Evolutionary conservation across 2,797 vertebrate species (phyloP).

Genomic region (Sternotherus odoratus): DNA sequence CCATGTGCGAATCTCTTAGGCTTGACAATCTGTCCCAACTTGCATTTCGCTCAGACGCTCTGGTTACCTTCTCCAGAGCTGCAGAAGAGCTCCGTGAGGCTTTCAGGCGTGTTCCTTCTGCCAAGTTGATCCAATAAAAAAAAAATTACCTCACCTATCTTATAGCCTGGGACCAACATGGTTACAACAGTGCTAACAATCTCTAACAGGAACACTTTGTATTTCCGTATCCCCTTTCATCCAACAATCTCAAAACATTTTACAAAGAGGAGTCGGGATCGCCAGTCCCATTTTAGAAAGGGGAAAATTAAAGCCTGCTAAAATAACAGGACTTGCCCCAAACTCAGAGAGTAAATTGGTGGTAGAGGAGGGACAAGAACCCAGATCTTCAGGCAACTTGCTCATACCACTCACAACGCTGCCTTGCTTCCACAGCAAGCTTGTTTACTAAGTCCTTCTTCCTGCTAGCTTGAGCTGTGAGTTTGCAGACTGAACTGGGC

Average conservation of each 20-base stretch:
- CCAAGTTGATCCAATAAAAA: not conserved
- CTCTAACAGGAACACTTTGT: not conserved
- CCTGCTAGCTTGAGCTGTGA: not conserved
- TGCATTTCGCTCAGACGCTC: not conserved
- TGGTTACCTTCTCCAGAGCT: not conserved
- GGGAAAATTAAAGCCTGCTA: fast-evolving
- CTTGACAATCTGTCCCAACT: not conserved
- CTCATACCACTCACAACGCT: not conserved
- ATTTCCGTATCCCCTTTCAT: not conserved
- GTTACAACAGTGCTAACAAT: not conserved
- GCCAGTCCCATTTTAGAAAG: not conserved
- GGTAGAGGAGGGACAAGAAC: not conserved
- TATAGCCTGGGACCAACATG: not conserved
- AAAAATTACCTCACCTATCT: not conserved
- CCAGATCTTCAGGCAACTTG: not conserved
- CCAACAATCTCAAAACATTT: not conserved
- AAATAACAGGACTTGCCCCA: not conserved
- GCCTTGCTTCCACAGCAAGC: fast-evolving
- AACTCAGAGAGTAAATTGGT: not conserved
- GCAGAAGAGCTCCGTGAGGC: no score
- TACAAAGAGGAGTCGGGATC: not conserved
- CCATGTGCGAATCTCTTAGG: not conserved
- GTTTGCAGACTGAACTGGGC: fast-evolving
- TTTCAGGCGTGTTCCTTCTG: not conserved
- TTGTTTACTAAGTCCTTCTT: fast-evolving